Conservation (phyloP, 1,140 invertebrate species). For the Drosophila eugracilis region DNA sequence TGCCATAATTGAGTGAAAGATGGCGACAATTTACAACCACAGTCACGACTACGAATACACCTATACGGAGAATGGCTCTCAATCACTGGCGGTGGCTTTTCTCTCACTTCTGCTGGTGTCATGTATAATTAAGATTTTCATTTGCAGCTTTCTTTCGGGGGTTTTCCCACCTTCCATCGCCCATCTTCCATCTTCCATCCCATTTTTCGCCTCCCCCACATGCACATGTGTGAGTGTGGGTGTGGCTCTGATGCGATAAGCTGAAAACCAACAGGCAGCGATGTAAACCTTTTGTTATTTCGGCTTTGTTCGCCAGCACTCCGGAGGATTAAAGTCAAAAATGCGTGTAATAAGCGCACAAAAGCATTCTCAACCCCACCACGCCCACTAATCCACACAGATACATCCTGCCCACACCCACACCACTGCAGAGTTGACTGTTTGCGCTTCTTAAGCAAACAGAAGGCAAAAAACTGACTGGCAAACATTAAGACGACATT, state of each 20-base stretch:
- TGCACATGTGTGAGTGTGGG: constrained; percentile 41
- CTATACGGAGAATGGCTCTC: constrained; percentile 50
- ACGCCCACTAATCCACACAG: constrained; percentile 32
- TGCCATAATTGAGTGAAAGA: constrained; percentile 79
- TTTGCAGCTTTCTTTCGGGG: constrained; percentile 54
- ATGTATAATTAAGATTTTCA: constrained; percentile 83
- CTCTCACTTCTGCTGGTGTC: constrained; percentile 66
- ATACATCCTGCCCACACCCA: constrained; percentile 8
- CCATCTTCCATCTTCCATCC: constrained; percentile 46
- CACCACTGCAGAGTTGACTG: constrained; percentile 14
- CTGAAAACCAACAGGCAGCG: constrained; percentile 76
- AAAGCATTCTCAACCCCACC: constrained; percentile 61
- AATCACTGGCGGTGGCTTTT: constrained; percentile 53
- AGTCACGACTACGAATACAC: constrained; percentile 21
- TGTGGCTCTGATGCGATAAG: constrained; percentile 61
- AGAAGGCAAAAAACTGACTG: constrained; percentile 51
- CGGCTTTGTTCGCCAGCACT: constrained; percentile 78
- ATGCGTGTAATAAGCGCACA: constrained; percentile 83
- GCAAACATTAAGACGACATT: constrained; percentile 71
- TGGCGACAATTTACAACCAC: constrained; percentile 68
- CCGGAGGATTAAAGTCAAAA: constrained; percentile 81
- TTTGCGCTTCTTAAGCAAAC: constrained; percentile 47
- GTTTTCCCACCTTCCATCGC: constrained; percentile 45
- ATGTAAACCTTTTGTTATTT: constrained; percentile 82
- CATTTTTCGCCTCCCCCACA: constrained; percentile 40